Base-by-base conservation (phyloP, 2,888 invertebrate species). In the Dusona sp. region DNA sequence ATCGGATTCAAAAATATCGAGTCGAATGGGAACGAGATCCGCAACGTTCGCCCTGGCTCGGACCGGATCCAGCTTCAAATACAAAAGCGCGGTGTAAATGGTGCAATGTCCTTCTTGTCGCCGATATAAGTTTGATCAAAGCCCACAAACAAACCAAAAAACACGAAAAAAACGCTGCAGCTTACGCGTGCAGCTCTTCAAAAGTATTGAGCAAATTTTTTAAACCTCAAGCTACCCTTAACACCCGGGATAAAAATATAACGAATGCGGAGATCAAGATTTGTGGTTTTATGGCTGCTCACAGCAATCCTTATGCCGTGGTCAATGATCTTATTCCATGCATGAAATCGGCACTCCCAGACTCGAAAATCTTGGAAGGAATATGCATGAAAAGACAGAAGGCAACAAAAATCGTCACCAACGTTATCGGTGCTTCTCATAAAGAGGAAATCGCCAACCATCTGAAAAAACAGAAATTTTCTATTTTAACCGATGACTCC, bases 401-500 rank as follows among this genome's bases (percentile, higher is more conserved):
- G 45, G 68, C 68, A 25, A 68, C 68, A 38, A 68, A 68, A 68
- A 68, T 68, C 25, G 45, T 68, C 7, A 45, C 42, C 45, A 68
- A 68, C 42, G 45, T 68, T 25, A 45, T 87, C 79, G 91, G 88
- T 36, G 73, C 70, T n/a, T 36, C 72, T 70, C 88, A 89, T 85
- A 91, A 92, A 87, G 81, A 88, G 84, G 85, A 78, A 79, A 88
- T 90, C 57, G 74, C 51, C 22, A 83, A 84, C 74, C 89, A 87
- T 68, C 88, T 90, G 79, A 89, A 88, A 81, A 73, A 57, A 70
- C 33, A 57, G 45, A 87, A 88, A 88, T 92, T 90, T 88, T 88
- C 89, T 29, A 85, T 91, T 13, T 42, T 91, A 9, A 88, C 88
- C 0, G 90, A 91, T 83, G 91, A 91, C 85, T 89, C 90, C 0